Conservation (phyloP, 2,113 vertebrate species). For the Misgurnus anguillicaudatus region DNA sequence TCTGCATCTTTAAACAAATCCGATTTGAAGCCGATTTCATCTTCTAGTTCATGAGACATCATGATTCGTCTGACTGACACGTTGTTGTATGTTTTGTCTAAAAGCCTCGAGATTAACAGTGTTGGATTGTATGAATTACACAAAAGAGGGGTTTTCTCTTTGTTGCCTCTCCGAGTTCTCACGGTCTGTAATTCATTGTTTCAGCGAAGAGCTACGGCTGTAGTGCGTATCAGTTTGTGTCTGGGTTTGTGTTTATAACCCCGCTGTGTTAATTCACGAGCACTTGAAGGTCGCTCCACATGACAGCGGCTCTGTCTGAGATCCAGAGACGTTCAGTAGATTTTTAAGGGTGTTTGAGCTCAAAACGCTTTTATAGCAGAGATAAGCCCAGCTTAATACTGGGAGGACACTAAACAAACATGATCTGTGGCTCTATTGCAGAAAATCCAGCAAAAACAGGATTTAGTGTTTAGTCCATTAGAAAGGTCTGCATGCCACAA, state of each 20-base stretch:
- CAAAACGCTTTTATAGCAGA: conserved; percentile 40
- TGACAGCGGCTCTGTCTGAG: conserved; percentile 38
- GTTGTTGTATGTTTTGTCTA: conserved; percentile 27
- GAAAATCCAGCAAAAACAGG: not conserved
- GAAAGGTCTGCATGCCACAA: too few species aligned
- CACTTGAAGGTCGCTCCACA: conserved; percentile 48
- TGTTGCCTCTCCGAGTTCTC: conserved; percentile 28
- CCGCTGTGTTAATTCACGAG: conserved; percentile 50
- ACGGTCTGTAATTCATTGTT: conserved; percentile 7
- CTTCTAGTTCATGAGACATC: conserved; percentile 19
- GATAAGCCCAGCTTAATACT: conserved; percentile 49
- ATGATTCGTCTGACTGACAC: conserved; percentile 12
- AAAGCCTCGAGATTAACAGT: conserved; percentile 34
- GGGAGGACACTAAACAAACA: conserved; percentile 14
- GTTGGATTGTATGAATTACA: conserved; percentile 37
- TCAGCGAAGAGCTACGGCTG: not conserved
- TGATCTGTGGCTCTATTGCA: not conserved
- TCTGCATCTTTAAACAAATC: too few species aligned
- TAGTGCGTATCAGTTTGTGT: conserved; percentile 9
- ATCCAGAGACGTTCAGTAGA: conserved; percentile 42
- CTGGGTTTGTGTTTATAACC: conserved; percentile 31
- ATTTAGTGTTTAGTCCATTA: conserved; percentile 11
- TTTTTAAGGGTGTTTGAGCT: conserved; percentile 21
- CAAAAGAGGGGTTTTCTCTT: conserved; percentile 32
- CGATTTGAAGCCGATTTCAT: not conserved